phyloP scores from a whole-genome alignment of 2,797 vertebrate species.

The Pelobates cultripes region DNA sequence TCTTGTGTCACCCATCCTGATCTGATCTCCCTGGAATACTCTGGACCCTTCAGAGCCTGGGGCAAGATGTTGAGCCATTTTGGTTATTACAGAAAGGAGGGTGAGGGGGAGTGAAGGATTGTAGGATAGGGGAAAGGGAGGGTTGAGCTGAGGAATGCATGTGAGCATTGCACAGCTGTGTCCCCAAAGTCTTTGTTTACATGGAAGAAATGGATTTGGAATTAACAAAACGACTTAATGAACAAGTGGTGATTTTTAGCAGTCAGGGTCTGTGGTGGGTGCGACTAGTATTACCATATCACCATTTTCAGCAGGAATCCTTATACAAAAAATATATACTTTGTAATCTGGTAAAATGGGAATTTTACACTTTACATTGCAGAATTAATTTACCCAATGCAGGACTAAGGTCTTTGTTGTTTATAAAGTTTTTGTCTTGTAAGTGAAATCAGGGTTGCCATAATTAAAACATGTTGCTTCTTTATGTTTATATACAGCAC shows the following conservation, averaged over 20 bases:
- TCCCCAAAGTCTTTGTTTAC: slow-evolving; percentile 46
- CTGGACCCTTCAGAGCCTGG: slow-evolving; percentile 45
- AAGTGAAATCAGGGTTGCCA: no score
- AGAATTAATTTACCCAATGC: no score
- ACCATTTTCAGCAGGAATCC: no score
- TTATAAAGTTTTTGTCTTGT: no score
- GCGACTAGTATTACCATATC: no score
- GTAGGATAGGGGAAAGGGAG: slow-evolving; percentile 13
- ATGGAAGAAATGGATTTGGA: slow-evolving; percentile 8
- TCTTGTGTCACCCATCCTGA: slow-evolving; percentile 81
- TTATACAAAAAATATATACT: no score
- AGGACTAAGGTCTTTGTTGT: no score
- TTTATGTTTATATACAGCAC: no score
- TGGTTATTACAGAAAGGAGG: slow-evolving; percentile 30
- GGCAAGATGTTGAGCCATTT: slow-evolving; percentile 52
- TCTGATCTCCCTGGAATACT: slow-evolving; percentile 75
- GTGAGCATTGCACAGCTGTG: slow-evolving; percentile 48
- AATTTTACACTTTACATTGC: no score
- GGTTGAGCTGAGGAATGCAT: slow-evolving; percentile 41
- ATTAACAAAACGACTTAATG: slow-evolving; percentile 9
- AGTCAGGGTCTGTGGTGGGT: not conserved
- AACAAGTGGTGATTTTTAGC: not conserved
- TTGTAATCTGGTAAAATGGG: no score
- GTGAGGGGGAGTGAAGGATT: slow-evolving; percentile 19
- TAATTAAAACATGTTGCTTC: no score